These are phyloP conservation scores for Apomyelois bistriatella DNA, from an alignment of 2,888 invertebrate genomes.

Conservation along the genomic window DNA sequence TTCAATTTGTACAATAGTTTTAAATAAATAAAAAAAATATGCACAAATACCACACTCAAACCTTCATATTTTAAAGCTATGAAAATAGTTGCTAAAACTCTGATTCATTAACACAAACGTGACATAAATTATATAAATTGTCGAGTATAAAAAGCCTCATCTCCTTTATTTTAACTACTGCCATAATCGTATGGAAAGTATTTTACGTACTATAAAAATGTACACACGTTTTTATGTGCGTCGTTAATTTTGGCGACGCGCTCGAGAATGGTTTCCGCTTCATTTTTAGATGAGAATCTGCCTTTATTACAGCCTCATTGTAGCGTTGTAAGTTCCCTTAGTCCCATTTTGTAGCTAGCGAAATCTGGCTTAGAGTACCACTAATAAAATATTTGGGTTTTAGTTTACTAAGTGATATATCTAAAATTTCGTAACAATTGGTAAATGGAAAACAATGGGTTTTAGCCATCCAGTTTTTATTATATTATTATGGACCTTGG, in stretches of 20 bases:
- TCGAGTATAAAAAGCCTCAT: conserved; percentile 6
- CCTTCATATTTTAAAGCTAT: too few species aligned
- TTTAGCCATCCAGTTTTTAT: too few species aligned
- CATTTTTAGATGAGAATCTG: background rate
- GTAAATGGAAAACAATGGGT: too few species aligned
- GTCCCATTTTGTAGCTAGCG: too few species aligned
- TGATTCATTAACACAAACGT: background rate
- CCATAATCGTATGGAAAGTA: conserved; percentile 15
- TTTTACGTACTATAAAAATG: conserved; percentile 7
- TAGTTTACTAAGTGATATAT: too few species aligned
- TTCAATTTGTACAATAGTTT: too few species aligned
- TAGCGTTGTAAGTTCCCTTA: background rate
- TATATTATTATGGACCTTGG: too few species aligned
- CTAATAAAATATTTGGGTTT: too few species aligned
- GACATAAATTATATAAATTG: conserved; percentile 4
- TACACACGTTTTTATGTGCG: conserved; percentile 3
- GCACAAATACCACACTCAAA: too few species aligned
- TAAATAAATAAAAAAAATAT: too few species aligned
- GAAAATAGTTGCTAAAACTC: background rate
- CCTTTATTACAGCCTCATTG: background rate
- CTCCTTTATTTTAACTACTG: conserved; percentile 15
- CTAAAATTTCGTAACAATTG: too few species aligned
- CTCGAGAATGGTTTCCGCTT: background rate
- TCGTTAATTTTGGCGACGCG: conserved; percentile 9
- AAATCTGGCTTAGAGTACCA: too few species aligned